A percentile compares a stretch with the other conserved stretches of the same genome.
These are phyloP conservation scores for Etheostoma perlongum DNA, from an alignment of 2,797 vertebrate species.

Conservation along the genomic window DNA sequence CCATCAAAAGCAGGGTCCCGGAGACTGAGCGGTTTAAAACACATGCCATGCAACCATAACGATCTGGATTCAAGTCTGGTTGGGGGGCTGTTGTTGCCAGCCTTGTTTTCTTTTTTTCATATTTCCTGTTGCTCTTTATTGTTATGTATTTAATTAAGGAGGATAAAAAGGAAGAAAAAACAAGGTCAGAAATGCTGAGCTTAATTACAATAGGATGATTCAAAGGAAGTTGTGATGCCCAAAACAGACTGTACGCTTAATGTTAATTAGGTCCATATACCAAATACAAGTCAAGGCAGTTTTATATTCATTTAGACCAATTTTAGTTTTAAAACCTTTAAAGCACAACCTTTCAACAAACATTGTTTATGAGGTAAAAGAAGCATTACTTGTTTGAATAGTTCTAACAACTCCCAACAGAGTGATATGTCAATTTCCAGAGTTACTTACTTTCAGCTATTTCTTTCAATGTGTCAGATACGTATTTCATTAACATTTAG, in stretches of 20 bases:
- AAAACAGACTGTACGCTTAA: not conserved
- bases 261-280: not conserved
- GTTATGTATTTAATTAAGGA: conserved; percentile 42
- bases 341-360: not conserved
- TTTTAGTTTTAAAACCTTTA: not conserved
- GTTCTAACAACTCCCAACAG: no score
- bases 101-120: not conserved
- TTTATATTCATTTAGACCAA: not conserved
- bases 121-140: conserved; percentile 35
- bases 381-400: no score
- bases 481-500: not conserved
- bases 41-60: conserved; percentile 42
- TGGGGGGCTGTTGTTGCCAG: conserved; percentile 34
- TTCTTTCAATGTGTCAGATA: no score
- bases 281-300: not conserved
- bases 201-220: not conserved
- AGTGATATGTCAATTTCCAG: no score
- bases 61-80: conserved; percentile 42
- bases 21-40: conserved; percentile 49
- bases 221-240: not conserved
- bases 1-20: conserved; percentile 55
- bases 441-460: no score
- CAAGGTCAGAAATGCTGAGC: not conserved
- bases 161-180: fast-evolving
- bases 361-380: no score